Evolutionary conservation across 2,888 invertebrate species (phyloP).

Genomic region (Plusia festucae): DNA sequence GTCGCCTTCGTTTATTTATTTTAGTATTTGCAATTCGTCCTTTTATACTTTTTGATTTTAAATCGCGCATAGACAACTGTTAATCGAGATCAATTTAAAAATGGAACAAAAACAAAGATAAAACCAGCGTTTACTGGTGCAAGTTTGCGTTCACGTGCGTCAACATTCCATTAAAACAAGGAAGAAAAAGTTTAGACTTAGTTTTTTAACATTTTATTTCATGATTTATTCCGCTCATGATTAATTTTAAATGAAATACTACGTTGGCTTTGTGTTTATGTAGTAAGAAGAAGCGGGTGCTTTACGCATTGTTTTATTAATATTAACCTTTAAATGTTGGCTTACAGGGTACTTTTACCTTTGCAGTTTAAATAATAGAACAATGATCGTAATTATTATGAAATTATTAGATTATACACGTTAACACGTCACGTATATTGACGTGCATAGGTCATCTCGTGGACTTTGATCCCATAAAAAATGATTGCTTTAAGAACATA

Average conservation of each 20-base stretch:
- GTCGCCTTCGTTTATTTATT: constrained; percentile 16
- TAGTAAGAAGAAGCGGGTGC: constrained; percentile 30
- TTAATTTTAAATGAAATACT: constrained; percentile 44
- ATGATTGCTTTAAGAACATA: constrained; percentile 31
- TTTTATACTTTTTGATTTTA: background rate
- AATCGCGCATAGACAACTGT: background rate
- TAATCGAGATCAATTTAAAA: constrained; percentile 58
- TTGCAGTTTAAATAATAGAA: no score
- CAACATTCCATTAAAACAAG: constrained; percentile 71
- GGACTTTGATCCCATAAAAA: constrained; percentile 19
- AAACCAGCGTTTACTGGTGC: constrained; percentile 62
- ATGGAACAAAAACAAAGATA: constrained; percentile 65
- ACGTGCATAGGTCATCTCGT: no score
- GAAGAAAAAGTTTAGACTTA: constrained; percentile 64
- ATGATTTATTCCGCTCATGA: constrained; percentile 49
- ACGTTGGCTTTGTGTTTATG: constrained; percentile 32
- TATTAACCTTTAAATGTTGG: constrained; percentile 6
- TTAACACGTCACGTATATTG: constrained; percentile 17
- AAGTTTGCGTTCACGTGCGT: constrained; percentile 68
- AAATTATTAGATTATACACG: no score
- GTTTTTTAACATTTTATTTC: constrained; percentile 52
- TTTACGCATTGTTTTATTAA: constrained; percentile 14
- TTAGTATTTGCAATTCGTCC: constrained; percentile 3
- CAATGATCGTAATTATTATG: no score
- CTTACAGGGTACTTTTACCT: no score